A percentile compares a stretch with the other conserved stretches of the same genome.
These are phyloP conservation scores for Ylistrum balloti DNA, from an alignment of 1,140 invertebrate species.

Conservation along the genomic window DNA sequence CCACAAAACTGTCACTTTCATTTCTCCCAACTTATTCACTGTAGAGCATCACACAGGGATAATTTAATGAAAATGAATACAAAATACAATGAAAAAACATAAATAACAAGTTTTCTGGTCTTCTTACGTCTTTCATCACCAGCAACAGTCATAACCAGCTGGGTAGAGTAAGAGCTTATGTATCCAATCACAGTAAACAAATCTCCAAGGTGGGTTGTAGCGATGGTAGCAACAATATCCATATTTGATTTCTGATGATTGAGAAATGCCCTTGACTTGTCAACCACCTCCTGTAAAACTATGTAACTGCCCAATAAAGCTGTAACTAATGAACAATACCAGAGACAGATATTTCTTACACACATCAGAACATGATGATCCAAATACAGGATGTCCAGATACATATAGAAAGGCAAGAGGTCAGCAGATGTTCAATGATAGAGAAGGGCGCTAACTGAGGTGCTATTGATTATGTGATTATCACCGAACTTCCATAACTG, in stretches of 20 bases:
- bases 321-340: background rate
- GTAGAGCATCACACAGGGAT: too few relatives aligned
- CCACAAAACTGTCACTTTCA: too few relatives aligned
- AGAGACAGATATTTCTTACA: background rate
- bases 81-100: too few relatives aligned
- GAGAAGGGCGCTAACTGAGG: background rate
- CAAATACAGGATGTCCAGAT: background rate
- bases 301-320: background rate
- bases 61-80: too few relatives aligned
- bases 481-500: background rate
- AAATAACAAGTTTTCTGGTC: background rate
- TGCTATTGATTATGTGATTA: constrained; percentile 40
- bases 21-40: too few relatives aligned
- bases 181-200: background rate
- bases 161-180: background rate
- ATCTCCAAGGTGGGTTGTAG: background rate
- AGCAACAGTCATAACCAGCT: background rate
- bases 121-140: background rate
- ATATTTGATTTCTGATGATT: constrained; percentile 10
- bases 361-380: background rate
- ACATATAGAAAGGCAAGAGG: background rate
- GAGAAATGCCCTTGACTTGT: background rate
- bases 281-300: background rate
- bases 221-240: background rate
- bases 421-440: constrained; percentile 13